Conservation (phyloP, 2,797 vertebrate species). For the Sarcophilus harrisii region DNA sequence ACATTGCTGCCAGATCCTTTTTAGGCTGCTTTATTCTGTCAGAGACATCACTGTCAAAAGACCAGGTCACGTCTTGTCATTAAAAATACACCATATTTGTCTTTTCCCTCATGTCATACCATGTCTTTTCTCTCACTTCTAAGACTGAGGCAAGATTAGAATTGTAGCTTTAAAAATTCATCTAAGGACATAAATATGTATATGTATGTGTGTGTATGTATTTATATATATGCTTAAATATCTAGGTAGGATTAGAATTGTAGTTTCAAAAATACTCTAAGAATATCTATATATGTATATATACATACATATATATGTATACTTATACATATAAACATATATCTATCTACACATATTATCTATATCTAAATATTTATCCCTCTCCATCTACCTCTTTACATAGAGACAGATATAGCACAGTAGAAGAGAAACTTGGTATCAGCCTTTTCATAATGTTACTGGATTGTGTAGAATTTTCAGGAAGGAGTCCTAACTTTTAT, state of each 20-base stretch:
- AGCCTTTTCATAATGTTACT: neutral
- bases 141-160: slow-evolving; percentile 41
- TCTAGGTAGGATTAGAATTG: slow-evolving; percentile 48
- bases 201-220: neutral
- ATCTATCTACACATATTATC: neutral
- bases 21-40: neutral
- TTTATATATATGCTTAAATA: neutral
- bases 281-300: neutral
- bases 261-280: slow-evolving; percentile 7
- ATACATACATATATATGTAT: too few relatives aligned
- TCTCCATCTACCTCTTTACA: neutral
- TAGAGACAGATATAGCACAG: neutral
- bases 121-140: neutral
- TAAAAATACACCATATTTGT: neutral
- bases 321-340: neutral
- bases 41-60: slow-evolving; percentile 25
- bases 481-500: neutral
- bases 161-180: slow-evolving; percentile 31
- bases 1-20: slow-evolving; percentile 38
- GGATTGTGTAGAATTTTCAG: slow-evolving; percentile 21
- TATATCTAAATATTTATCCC: neutral
- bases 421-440: slow-evolving; percentile 16
- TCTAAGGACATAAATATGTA: neutral
- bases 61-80: neutral
- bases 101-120: too few relatives aligned